Conservation (phyloP, 2,888 invertebrate genomes). For the Catocala nupta region DNA sequence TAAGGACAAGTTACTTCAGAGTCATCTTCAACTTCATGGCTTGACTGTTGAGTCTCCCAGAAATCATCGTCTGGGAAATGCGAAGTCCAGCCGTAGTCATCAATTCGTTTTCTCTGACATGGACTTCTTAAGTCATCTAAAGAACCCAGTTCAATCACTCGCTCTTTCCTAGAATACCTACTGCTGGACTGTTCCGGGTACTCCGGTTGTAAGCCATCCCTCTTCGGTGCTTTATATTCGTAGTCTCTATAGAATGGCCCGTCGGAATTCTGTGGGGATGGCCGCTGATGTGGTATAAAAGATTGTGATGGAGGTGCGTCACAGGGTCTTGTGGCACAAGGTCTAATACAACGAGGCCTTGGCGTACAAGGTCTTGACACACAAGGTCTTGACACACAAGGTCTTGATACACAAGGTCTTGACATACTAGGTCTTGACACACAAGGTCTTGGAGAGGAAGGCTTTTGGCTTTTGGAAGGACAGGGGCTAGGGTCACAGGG, state of each 20-base stretch:
- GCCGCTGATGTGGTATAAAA: no score
- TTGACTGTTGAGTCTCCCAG: constrained; percentile 25
- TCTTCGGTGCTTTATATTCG: constrained; percentile 13
- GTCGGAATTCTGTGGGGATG: constrained; percentile 1
- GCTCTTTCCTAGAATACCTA: constrained; percentile 23
- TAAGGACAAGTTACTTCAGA: constrained; percentile 7
- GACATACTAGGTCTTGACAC: no score
- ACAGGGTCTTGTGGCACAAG: no score
- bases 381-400: no score
- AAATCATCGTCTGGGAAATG: constrained; percentile 26
- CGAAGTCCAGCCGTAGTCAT: constrained; percentile 3
- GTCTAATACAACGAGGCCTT: no score
- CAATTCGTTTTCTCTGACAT: constrained; percentile 4
- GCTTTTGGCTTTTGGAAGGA: no score
- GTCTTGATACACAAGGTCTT: no score
- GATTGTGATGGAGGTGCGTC: no score
- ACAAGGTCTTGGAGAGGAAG: no score
- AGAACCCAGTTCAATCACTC: constrained; percentile 41
- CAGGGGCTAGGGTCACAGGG: no score
- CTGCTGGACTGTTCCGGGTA: constrained; percentile 12
- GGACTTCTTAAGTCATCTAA: constrained; percentile 30
- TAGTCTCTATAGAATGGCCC: neutral
- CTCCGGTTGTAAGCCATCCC: constrained; percentile 28
- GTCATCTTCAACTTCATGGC: neutral
- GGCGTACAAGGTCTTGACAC: no score